Base-by-base conservation (phyloP, 2,113 vertebrate species). In the Myotis lucifugus region DNA sequence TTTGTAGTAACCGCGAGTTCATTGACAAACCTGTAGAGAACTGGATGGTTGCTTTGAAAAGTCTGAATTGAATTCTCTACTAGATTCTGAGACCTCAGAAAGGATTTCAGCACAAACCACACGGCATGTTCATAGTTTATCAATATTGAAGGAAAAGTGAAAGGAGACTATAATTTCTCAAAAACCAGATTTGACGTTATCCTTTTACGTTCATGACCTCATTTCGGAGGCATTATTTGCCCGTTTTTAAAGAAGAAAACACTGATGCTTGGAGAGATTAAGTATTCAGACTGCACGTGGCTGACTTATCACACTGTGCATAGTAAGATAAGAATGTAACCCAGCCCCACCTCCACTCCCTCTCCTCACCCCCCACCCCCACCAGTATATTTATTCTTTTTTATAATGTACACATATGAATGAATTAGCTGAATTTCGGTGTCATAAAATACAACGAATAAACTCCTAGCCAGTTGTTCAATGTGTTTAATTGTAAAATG, bases 21-120 rank as follows among this genome's bases (percentile, higher is more conserved):
- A 42, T 95, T 93, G 92, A 94, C 96, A 97, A 94, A 94, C 32
- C 89, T 76, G 77, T 85, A 92, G 59, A 86, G 59, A 97, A 73
- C 61, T 46, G 52, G 96, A 91, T 72, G 61, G 78, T 66, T 96
- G 94, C 93, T 94, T 94, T 86, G 85, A 76, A 91, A 61, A 92
- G 87, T 76, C 76, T 95, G 76, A 81, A 92, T 1, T 5, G 18
- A 69, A 76, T 81, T 88, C 70, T 93, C 42, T 23, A 11, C 82
- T 50, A 27, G 52, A 56, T 40, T 85, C 66, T 46, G 40, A 91
- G 52, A n/a, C 18, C 40, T 56, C 34, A 83, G 72, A 74, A 32
- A 70, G 10, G 7, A 67, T 79, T 96, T 91, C 27, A 18, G 29
- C 12, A 34, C 34, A 92, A 82, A 70, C 11, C 17, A 78, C 19